Evolutionary conservation across 2,797 vertebrate species (phyloP).

Genomic region (Melanotaenia boesemani): DNA sequence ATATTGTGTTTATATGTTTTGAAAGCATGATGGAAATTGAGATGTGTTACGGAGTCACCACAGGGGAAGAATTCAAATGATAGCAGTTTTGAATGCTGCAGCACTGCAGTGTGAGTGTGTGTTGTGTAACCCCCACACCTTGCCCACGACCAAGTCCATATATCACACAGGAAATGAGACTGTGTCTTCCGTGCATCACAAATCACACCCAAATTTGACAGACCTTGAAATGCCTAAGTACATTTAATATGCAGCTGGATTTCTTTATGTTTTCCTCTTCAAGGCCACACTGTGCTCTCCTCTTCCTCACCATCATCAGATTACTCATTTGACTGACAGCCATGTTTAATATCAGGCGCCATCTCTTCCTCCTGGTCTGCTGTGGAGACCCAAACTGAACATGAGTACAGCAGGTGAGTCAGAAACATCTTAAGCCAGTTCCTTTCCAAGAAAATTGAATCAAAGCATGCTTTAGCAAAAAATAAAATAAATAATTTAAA

Average conservation of each 20-base stretch:
- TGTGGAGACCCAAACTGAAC: conserved; percentile 27
- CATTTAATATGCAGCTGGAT: conserved; percentile 71
- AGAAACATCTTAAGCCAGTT: conserved; percentile 1
- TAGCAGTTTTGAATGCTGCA: conserved; percentile 54
- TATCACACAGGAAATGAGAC: conserved; percentile 49
- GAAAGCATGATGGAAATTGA: conserved; percentile 70
- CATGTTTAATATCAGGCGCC: conserved; percentile 58
- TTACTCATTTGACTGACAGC: conserved; percentile 64
- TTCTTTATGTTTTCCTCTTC: conserved; percentile 35
- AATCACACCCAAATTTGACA: conserved; percentile 66
- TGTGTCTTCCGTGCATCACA: conserved; percentile 52
- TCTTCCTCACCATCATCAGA: conserved; percentile 34
- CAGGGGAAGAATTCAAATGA: conserved; percentile 61
- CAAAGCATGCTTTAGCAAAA: conserved; percentile 9
- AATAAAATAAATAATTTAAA: background rate
- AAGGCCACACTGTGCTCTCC: conserved; percentile 34
- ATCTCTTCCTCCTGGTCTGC: conserved; percentile 22
- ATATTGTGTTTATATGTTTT: conserved; percentile 61
- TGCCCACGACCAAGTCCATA: conserved; percentile 41
- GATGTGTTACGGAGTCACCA: conserved; percentile 60
- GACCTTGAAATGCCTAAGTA: conserved; percentile 67
- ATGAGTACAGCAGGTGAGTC: conserved; percentile 50
- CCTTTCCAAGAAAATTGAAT: conserved; percentile 2
- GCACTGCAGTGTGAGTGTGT: conserved; percentile 22
- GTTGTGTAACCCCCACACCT: conserved; percentile 10